Evolutionary conservation across 1,140 invertebrate species (phyloP), one percentile per base, ranked within the genome.

Genomic region (Pseudachorutes palmiensis): DNA sequence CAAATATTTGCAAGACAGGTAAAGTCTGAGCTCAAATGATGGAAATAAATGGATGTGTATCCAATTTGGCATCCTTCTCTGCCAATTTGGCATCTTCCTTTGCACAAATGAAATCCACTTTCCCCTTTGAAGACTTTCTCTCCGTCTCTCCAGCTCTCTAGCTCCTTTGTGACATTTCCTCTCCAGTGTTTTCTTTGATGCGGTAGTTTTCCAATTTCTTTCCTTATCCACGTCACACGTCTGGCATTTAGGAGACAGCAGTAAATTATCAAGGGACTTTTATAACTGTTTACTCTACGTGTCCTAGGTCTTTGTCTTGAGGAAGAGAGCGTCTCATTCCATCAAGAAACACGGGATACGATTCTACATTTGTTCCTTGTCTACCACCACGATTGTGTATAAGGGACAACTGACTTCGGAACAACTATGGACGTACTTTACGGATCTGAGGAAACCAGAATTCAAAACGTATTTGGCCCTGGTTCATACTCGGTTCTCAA

Each of bases 311-410:
- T 99, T 96, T 78, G 82, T 97, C 64, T 80, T 98, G 67, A 85
- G 96, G 26, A 99, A 99, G 80, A 85, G 90, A 64, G 88, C 94
- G 0, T 94, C 92, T 28, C 94, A 98, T 76, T 83, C 85, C 67
- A 87, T 98, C 76, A 85, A 88, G 19, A 83, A 85, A 74, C 87
- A 88, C 3, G 90, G 88, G 3, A 83, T 89, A 12, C 84, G 93
- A 59, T 99, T 94, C 81, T 99, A 99, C 79, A 92, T 98, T 76
- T 98, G 95, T 81, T 97, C 94, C 33, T 80, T 99, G 61, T 97
- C 92, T 26, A 80, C 90, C 57, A 86, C 85, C 65, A 96, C 88
- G 3, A 81, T 99, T 64, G 94, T 99, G 14, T 99, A 98, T 82
- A 99, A 99, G 84, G 97, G 97, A 55, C 90, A 97, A 78, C 85